A percentile compares a stretch with the other conserved stretches of the same genome.
These are phyloP conservation scores for Actinopyga echinites DNA, from an alignment of 53 echinoderm and acorn worm genomes.

Conservation along the genomic window DNA sequence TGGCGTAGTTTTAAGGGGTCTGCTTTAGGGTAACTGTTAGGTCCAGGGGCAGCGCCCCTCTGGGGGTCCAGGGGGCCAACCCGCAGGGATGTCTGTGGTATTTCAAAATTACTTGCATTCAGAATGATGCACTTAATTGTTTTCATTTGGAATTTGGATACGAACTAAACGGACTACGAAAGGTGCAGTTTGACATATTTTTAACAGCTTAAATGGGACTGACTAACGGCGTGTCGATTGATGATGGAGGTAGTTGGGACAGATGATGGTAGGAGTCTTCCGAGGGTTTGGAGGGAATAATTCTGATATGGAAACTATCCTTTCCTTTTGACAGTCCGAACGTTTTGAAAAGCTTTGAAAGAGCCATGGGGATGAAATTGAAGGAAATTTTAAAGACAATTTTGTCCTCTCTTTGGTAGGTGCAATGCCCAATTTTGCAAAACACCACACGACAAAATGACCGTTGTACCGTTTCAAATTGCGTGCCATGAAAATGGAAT, in stretches of 20 bases:
- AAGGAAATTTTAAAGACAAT: slow-evolving; percentile 57
- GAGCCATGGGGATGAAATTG: slow-evolving; percentile 65
- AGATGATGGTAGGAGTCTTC: background rate
- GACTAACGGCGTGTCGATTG: no score
- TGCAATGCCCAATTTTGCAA: background rate
- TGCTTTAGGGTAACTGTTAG: no score
- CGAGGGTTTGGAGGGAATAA: background rate
- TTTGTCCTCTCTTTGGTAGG: background rate
- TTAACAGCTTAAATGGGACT: no score
- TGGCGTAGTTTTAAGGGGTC: no score
- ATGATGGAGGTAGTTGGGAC: slow-evolving; percentile 1
- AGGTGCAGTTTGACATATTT: no score
- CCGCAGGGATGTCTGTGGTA: no score
- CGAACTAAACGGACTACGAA: no score
- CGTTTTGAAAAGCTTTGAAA: slow-evolving; percentile 31
- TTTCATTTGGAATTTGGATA: no score
- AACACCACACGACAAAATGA: slow-evolving; percentile 8
- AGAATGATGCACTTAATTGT: no score
- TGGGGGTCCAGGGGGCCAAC: no score
- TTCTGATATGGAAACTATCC: slow-evolving; percentile 42
- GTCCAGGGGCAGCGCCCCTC: no score
- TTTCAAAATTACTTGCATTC: no score
- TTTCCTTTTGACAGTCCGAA: slow-evolving; percentile 36
- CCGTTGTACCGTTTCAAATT: slow-evolving; percentile 33
- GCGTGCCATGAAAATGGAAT: slow-evolving; percentile 44